Percentiles rank a stretch among this genome's conserved stretches.
Evolutionary conservation across 2,113 vertebrate species (phyloP).

Genomic region (Phyllostomus hastatus): DNA sequence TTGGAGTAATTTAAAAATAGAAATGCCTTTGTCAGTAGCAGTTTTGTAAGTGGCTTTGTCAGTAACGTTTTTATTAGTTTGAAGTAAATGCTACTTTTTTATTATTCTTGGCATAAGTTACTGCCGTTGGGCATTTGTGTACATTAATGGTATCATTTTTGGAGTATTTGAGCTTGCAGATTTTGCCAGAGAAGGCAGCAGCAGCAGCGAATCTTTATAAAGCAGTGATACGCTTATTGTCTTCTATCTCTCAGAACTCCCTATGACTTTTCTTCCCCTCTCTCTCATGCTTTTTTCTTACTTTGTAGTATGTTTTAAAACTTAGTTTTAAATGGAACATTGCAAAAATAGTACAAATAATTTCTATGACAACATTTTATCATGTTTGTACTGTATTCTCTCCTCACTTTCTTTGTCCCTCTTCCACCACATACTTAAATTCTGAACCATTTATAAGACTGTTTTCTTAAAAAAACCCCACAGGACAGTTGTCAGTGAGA

Average conservation of each 20-base stretch:
- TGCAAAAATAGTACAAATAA: background rate
- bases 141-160: background rate
- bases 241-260: background rate
- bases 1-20: background rate
- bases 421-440: background rate
- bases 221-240: background rate
- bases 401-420: background rate
- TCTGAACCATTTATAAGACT: background rate
- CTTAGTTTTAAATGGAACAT: background rate
- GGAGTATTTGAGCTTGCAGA: background rate
- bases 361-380: background rate
- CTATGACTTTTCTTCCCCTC: background rate
- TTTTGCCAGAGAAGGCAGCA: background rate
- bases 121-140: background rate
- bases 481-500: background rate
- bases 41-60: background rate
- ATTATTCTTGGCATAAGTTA: background rate
- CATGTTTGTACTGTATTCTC: background rate
- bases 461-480: background rate
- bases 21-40: background rate
- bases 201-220: background rate
- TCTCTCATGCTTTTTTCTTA: background rate
- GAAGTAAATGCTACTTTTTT: background rate
- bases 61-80: slow-evolving; percentile 12
- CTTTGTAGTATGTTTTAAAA: background rate